Percentiles rank a stretch among this genome's conserved stretches.
These are phyloP conservation scores for Gymnothorax reevesii DNA, from an alignment of 2,797 vertebrate species.

Conservation along the genomic window DNA sequence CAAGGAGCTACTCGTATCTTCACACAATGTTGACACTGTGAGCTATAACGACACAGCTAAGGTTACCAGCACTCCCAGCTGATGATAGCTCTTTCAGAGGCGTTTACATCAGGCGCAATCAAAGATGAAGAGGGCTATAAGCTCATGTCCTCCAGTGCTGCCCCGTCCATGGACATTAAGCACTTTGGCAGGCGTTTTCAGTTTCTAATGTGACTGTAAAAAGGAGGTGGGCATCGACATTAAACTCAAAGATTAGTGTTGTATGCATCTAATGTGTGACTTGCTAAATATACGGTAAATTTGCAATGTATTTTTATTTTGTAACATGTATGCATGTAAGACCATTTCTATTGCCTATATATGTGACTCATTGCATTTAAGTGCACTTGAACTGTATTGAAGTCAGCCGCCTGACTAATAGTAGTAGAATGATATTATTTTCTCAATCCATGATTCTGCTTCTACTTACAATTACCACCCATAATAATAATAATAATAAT, in stretches of 20 bases:
- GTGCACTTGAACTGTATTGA: neutral
- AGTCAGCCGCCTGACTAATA: neutral
- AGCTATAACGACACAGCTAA: slow-evolving; percentile 68
- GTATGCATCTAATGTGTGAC: neutral
- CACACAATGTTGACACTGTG: slow-evolving; percentile 72
- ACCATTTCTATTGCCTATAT: neutral
- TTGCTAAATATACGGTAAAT: neutral
- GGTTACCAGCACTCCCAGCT: slow-evolving; percentile 62
- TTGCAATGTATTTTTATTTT: neutral
- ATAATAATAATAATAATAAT: neutral
- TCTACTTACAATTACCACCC: neutral
- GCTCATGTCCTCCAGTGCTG: slow-evolving; percentile 35
- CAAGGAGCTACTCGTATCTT: slow-evolving; percentile 67
- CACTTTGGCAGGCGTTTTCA: neutral
- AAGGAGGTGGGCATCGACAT: neutral
- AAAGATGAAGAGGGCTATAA: slow-evolving; percentile 64
- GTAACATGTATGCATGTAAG: neutral
- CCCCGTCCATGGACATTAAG: neutral
- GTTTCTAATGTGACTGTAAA: neutral
- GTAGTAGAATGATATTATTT: neutral
- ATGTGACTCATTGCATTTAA: neutral
- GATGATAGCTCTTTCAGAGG: slow-evolving; percentile 59
- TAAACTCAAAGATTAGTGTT: neutral
- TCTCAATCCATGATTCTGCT: neutral
- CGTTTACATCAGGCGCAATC: slow-evolving; percentile 62